A percentile compares a stretch with the other conserved stretches of the same genome.
Evolutionary conservation across 2,797 vertebrate species (phyloP).

Genomic region (Cryptoblepharus egeriae): DNA sequence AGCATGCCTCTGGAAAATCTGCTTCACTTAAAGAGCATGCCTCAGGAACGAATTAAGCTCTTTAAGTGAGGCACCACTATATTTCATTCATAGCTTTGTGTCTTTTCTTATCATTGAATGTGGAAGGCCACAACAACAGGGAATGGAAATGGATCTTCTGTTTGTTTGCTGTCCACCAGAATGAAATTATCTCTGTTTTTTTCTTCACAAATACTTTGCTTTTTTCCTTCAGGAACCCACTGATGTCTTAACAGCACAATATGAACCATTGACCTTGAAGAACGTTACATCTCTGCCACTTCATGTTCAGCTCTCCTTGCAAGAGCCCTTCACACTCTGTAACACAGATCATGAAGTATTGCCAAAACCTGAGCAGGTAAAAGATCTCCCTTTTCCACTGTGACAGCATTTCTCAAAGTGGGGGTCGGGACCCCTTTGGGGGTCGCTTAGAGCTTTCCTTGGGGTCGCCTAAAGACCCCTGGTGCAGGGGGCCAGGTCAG

Average conservation of each 20-base stretch:
- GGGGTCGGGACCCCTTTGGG: too few relatives aligned
- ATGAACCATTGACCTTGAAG: slow-evolving; percentile 81
- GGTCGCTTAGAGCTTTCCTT: too few relatives aligned
- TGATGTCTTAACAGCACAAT: slow-evolving; percentile 69
- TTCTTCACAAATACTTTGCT: slow-evolving; percentile 22
- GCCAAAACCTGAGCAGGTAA: slow-evolving; percentile 55
- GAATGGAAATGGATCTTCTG: not conserved
- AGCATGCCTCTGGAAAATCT: too few relatives aligned
- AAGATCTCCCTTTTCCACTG: not conserved
- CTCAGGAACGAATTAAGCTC: too few relatives aligned
- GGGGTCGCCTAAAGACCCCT: too few relatives aligned
- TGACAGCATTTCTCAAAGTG: too few relatives aligned
- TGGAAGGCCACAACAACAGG: not conserved
- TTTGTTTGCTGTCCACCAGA: not conserved
- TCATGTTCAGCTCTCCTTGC: slow-evolving; percentile 74
- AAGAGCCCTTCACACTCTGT: slow-evolving; percentile 82
- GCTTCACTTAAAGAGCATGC: too few relatives aligned
- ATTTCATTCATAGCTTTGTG: not conserved
- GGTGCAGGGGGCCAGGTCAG: too few relatives aligned
- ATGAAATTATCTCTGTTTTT: not conserved
- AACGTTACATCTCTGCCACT: slow-evolving; percentile 84
- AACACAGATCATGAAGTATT: slow-evolving; percentile 44
- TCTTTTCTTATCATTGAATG: not conserved
- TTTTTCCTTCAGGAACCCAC: slow-evolving; percentile 73
- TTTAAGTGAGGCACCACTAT: too few relatives aligned